Evolutionary conservation across 2,888 invertebrate species (phyloP), one percentile per base, ranked within the genome.

Genomic region (Hemaris fuciformis): DNA sequence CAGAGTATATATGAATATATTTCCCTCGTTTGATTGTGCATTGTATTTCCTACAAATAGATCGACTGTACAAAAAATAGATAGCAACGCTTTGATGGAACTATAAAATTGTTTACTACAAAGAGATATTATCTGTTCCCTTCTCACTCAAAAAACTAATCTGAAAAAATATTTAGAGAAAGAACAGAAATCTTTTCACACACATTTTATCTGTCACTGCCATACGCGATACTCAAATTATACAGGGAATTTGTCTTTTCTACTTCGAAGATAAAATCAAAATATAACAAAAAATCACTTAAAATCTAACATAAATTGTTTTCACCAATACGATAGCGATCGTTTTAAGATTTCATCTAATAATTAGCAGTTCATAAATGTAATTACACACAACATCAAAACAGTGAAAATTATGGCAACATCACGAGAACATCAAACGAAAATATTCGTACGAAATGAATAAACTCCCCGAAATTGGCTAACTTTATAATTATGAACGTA

Each of bases 401-500:
- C n/a, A n/a, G n/a, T n/a, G n/a, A n/a, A n/a, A n/a, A n/a, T n/a
- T n/a, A n/a, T n/a, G n/a, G n/a, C n/a, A n/a, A n/a, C n/a, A n/a
- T n/a, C n/a, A n/a, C n/a, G n/a, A n/a, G n/a, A n/a, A n/a, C n/a
- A n/a, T n/a, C n/a, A n/a, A 43, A 43, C 10, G 8, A 3, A 43
- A 43, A 18, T 20, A 43, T 18, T 34, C 13, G 10, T 7, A 10
- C 20, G 20, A 10, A 48, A 27, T 15, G n/a, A 48, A 48, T 25
- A 25, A 10, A 20, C 10, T 10, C 18, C 0, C 15, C 18, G 31
- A 53, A 18, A 18, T 15, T 10, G 15, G 18, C 18, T 10, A 48
- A 46, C 34, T 48, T 60, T 25, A 45, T 46, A 45, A 53, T 46
- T 48, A 48, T 25, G 5, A 41, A 41, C 41, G 6, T 20, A 60